Evolutionary conservation across 2,888 invertebrate genomes (phyloP), one percentile per base, ranked within the genome.

Genomic region (Busseola fusca): DNA sequence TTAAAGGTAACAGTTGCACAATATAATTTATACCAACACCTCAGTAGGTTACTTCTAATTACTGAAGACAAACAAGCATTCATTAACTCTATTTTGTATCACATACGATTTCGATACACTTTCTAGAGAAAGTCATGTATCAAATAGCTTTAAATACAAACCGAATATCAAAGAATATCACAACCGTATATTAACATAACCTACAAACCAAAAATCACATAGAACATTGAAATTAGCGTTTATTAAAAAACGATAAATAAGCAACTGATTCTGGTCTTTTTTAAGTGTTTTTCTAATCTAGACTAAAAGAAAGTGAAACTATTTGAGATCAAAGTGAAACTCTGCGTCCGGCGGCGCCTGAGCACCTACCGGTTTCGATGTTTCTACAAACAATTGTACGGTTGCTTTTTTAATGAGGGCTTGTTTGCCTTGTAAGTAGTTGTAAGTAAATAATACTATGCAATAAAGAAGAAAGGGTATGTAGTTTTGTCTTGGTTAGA

Each of bases 271-370:
- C 27, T 45, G 34, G 16, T 52, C n/a, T 25, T 58, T 48, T 42
- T 40, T 18, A 69, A 45, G n/a, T 78, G 64, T 71, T 71, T 68
- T 56, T 64, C 59, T 71, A 54, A 76, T 63, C 72, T 75, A 76
- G 76, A 64, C 68, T 52, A 83, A 74, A 71, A 72, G 82, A 83
- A 83, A 83, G 82, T 83, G 58, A 83, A 74, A 58, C 45, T 34
- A 48, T 78, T 81, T 68, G 40, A 60, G 34, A 70, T 68, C 34
- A 60, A 72, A 72, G 84, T 76, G 82, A 84, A 83, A 83, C 76
- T 73, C 30, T 2, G 45, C 58, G 54, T 21, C 52, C 56, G 58
- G 56, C 56, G 56, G 56, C 56, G 56, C 50, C n/a, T 50, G 56
- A 7, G 63, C 54, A 57, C 45, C 37, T 69, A 73, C 83, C 73